Conservation (phyloP, 2,888 invertebrate species). For the Drosophila mayaguana region DNA sequence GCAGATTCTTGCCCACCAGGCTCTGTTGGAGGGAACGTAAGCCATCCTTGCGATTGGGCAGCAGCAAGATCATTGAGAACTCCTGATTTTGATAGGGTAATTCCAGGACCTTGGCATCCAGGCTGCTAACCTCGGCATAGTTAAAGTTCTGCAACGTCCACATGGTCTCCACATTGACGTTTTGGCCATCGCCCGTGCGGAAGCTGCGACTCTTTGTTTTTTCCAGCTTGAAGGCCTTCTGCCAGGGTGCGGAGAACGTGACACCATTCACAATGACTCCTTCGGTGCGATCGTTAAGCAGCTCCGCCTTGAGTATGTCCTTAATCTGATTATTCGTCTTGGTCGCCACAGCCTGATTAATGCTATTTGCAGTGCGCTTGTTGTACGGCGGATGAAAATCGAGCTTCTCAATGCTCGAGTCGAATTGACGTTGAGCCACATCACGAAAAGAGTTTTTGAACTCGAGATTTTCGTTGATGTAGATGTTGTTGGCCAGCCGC, state of each 20-base stretch:
- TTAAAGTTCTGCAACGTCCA: constrained; percentile 82
- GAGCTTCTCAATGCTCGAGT: constrained; percentile 88
- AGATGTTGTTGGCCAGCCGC: constrained; percentile 91
- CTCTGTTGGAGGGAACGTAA: constrained; percentile 88
- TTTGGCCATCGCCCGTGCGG: constrained; percentile 68
- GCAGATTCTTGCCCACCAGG: constrained; percentile 87
- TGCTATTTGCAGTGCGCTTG: constrained; percentile 86
- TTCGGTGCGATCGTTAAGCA: constrained; percentile 80
- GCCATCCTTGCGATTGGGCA: constrained; percentile 90
- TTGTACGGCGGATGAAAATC: constrained; percentile 87
- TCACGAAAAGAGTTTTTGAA: constrained; percentile 87
- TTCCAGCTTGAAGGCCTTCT: constrained; percentile 76
- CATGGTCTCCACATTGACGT: constrained; percentile 82
- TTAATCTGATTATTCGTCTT: constrained; percentile 93
- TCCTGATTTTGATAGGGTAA: constrained; percentile 90
- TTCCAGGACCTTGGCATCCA: constrained; percentile 88
- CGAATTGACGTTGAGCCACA: constrained; percentile 88
- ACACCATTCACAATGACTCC: constrained; percentile 81
- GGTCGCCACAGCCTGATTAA: constrained; percentile 92
- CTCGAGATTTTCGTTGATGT: constrained; percentile 87
- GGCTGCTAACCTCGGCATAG: constrained; percentile 85
- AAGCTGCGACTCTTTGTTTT: constrained; percentile 78
- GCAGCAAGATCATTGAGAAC: constrained; percentile 90
- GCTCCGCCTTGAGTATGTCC: constrained; percentile 88
- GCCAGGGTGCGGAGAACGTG: constrained; percentile 76